Conservation (phyloP, 2,113 vertebrate genomes). For the Origma solitaria region DNA sequence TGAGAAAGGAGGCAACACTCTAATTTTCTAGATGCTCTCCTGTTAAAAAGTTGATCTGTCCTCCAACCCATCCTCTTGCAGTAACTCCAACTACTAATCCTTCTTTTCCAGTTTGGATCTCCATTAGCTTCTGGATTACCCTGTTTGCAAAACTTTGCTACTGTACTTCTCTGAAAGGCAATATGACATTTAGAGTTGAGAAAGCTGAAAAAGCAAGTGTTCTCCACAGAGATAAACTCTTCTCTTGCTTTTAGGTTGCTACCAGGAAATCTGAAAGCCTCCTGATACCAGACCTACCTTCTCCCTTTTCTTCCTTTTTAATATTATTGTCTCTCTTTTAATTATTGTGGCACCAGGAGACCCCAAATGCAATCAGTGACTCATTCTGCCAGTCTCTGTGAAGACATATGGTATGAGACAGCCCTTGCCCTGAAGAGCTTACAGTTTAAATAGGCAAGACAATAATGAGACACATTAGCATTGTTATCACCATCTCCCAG, state of each 20-base stretch:
- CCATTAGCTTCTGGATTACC: not conserved
- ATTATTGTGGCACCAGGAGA: slow-evolving; percentile 61
- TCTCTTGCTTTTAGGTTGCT: not conserved
- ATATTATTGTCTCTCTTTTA: slow-evolving; percentile 60
- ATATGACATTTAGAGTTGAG: not conserved
- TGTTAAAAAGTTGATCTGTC: not conserved
- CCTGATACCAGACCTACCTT: slow-evolving; percentile 33
- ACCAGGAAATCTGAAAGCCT: slow-evolving; percentile 20
- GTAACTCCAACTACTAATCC: not conserved
- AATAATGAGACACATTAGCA: slow-evolving; percentile 54
- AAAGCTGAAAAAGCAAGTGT: slow-evolving; percentile 11
- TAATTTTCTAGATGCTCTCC: not conserved
- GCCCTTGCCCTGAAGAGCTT: slow-evolving; percentile 49
- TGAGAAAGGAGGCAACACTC: not conserved
- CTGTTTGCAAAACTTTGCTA: not conserved
- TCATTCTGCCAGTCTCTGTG: slow-evolving; percentile 48
- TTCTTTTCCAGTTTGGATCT: not conserved
- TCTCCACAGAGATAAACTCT: not conserved
- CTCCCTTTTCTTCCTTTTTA: slow-evolving; percentile 22
- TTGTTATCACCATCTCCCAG: slow-evolving; percentile 44
- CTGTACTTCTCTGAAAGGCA: not conserved
- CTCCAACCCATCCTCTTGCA: not conserved
- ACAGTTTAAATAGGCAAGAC: slow-evolving; percentile 61
- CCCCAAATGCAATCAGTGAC: slow-evolving; percentile 55
- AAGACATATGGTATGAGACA: slow-evolving; percentile 63